These are phyloP conservation scores for Ptyas mucosa DNA, from an alignment of 2,113 vertebrate genomes.

Conservation along the genomic window DNA sequence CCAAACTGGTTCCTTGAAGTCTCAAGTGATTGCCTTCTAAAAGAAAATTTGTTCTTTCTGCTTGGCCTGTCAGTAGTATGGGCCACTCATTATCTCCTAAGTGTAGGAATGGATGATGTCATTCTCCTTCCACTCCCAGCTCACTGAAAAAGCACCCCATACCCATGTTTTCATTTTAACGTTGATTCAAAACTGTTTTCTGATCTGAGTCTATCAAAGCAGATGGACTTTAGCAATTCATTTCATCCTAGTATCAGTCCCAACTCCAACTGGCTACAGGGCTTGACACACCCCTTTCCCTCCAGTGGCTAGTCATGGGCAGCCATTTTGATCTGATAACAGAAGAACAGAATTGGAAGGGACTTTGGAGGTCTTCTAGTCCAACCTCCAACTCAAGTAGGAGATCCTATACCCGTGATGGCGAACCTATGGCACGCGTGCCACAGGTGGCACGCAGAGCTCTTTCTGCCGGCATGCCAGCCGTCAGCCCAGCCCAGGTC, in stretches of 20 bases:
- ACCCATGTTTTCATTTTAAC: background rate
- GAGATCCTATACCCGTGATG: too few relatives aligned
- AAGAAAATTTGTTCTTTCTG: background rate
- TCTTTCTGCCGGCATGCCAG: too few relatives aligned
- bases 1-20: background rate
- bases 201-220: background rate
- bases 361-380: background rate
- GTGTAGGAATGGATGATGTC: background rate
- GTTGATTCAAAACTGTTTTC: background rate
- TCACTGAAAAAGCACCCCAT: background rate
- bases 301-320: background rate
- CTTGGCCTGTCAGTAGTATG: background rate
- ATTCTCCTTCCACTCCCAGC: background rate
- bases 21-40: background rate
- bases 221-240: background rate
- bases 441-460: too few relatives aligned
- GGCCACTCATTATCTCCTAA: background rate
- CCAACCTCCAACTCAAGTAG: background rate
- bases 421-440: too few relatives aligned
- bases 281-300: background rate
- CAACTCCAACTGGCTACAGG: background rate
- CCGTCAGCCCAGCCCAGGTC: too few relatives aligned
- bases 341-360: background rate
- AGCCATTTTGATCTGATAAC: background rate
- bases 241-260: background rate